Conservation (phyloP, 2,888 invertebrate species). For the Aquatica leii region DNA sequence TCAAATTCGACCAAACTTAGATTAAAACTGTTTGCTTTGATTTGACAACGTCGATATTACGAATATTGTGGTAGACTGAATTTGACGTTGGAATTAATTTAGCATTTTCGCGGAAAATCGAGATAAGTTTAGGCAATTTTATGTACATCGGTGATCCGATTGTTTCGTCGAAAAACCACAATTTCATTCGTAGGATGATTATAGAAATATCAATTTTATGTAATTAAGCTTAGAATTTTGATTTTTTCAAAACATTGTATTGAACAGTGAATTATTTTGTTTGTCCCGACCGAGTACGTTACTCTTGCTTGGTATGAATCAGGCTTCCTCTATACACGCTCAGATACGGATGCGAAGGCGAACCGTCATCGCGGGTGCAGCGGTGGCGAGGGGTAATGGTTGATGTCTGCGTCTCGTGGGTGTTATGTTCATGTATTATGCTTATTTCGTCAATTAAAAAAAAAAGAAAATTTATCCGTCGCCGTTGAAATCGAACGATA, state of each 20-base stretch:
- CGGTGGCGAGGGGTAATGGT: slow-evolving; percentile 39
- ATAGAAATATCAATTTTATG: neutral
- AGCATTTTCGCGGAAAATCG: neutral
- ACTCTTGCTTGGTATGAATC: slow-evolving; percentile 19
- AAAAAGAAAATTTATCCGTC: slow-evolving; percentile 51
- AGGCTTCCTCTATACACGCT: slow-evolving; percentile 24
- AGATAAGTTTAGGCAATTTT: neutral
- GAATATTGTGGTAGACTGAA: neutral
- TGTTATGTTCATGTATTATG: slow-evolving; percentile 54
- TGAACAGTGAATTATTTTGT: neutral
- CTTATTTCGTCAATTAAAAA: slow-evolving; percentile 53
- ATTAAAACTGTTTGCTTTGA: too few species aligned
- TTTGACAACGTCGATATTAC: slow-evolving; percentile 6
- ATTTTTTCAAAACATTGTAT: neutral
- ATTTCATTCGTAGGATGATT: neutral
- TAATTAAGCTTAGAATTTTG: neutral
- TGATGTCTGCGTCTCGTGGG: slow-evolving; percentile 57
- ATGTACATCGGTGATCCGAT: neutral
- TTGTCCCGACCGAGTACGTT: slow-evolving; percentile 7
- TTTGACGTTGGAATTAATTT: neutral
- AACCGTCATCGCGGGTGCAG: slow-evolving; percentile 31
- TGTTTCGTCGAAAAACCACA: slow-evolving; percentile 3
- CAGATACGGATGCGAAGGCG: slow-evolving; percentile 17
- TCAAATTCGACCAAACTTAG: too few species aligned
- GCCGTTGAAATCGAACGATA: slow-evolving; percentile 31